phyloP scores from a whole-genome alignment of 1,140 invertebrate genomes.

The Diabrotica virgifera region DNA sequence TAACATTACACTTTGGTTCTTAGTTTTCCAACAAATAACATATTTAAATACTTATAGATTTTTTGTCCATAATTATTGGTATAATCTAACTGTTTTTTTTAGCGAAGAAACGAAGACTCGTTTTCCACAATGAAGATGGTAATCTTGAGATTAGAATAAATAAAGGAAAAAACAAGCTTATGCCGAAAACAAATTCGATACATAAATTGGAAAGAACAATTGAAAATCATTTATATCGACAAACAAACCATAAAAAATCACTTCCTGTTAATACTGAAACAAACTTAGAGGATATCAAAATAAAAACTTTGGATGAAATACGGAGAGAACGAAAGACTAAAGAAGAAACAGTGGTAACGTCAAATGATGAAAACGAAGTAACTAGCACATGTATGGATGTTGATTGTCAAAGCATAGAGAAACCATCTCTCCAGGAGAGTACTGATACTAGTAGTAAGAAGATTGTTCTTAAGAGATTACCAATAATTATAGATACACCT shows the following conservation, averaged over 20 bases:
- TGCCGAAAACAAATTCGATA: background rate
- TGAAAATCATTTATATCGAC: background rate
- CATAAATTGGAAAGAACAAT: no score
- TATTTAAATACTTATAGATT: no score
- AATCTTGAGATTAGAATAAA: slow-evolving; percentile 18
- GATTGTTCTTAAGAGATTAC: slow-evolving; percentile 5
- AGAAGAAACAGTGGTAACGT: background rate
- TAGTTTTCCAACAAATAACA: no score
- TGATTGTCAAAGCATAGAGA: slow-evolving; percentile 18
- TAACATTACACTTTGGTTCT: no score
- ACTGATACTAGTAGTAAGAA: slow-evolving; percentile 7
- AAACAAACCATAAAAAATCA: background rate
- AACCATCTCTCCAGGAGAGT: slow-evolving; percentile 12
- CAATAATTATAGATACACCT: background rate
- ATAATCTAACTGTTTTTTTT: background rate
- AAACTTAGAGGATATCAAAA: slow-evolving; percentile 38
- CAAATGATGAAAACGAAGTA: slow-evolving; percentile 31
- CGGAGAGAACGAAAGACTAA: slow-evolving; percentile 34
- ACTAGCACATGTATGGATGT: slow-evolving; percentile 37
- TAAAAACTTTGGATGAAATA: slow-evolving; percentile 46
- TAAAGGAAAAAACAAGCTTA: background rate
- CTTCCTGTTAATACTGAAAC: background rate
- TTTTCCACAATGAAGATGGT: slow-evolving; percentile 13
- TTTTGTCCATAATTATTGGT: no score
- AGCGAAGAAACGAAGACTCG: slow-evolving; percentile 19